Base-by-base conservation (phyloP, 2,888 invertebrate species). In the Volucella inanis region DNA sequence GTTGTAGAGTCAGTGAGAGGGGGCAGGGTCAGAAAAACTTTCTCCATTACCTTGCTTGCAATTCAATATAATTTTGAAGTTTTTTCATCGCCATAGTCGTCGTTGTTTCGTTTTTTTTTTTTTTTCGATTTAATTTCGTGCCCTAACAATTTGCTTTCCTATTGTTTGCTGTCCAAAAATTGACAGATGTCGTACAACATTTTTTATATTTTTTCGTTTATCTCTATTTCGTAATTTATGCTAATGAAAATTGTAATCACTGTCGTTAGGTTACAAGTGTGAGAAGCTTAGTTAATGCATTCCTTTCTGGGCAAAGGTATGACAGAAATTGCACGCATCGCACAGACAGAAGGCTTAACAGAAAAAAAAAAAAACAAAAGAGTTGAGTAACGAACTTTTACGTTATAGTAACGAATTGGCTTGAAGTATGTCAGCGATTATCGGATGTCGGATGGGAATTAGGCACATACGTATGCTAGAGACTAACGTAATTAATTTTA, bases 31-130 rank as follows among this genome's bases (percentile, higher is more conserved):
- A 65, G 11, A 65, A 49, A 67, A 67, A 75, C 65, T 80, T 80
- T 80, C 74, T 47, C 79, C 67, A 74, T 80, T 76, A 77, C 71
- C 31, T 71, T 76, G 59, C 62, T 52, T 49, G 50, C 57, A 18
- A 61, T 74, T 65, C 52, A 59, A 47, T 31, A 52, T 54, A 70
- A 50, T 47, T 74, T 70, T 76, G 31, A 31, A 31, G 6, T 6
- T 31, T 31, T 31, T 6, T 31, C 31, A 31, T 31, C 31, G 31
- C 31, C 31, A 31, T 22, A 1, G 22, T 31, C 6, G 31, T 31
- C 31, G 31, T 31, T 3, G 22, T 22, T 22, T 31, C 22, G 3
- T 31, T 0, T 3, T 31, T 64, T 76, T 68, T 6, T 64, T 76
- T 62, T 55, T 38, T 59, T 12, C 61, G 49, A 55, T 64, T 49